Evolutionary conservation across 2,113 vertebrate species (phyloP).

Genomic region (Phoxinus phoxinus): DNA sequence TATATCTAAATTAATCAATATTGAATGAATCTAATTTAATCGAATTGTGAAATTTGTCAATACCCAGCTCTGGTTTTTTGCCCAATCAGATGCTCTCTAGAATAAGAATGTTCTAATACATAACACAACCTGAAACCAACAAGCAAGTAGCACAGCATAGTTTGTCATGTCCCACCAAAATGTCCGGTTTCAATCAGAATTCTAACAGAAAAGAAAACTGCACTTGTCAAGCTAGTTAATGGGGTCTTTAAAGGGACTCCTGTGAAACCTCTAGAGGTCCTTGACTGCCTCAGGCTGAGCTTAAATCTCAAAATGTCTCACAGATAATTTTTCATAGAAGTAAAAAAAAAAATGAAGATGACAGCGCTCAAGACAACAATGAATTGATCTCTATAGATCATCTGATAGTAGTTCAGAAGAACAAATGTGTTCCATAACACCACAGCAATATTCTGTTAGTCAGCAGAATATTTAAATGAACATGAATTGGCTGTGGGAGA

Average conservation of each 20-base stretch:
- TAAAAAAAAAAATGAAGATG: not conserved
- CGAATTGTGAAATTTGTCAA: too few relatives aligned
- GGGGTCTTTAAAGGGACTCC: not conserved
- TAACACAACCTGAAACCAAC: not conserved
- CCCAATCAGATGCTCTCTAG: not conserved
- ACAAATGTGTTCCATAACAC: constrained; percentile 18
- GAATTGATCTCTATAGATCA: not conserved
- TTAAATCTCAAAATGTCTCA: not conserved
- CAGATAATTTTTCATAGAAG: not conserved
- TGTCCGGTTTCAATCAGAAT: not conserved
- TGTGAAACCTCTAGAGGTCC: not conserved
- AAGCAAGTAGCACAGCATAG: not conserved
- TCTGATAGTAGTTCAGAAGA: constrained; percentile 26
- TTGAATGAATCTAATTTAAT: too few relatives aligned
- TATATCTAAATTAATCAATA: too few relatives aligned
- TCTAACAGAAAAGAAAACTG: not conserved
- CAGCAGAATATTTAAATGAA: constrained; percentile 38
- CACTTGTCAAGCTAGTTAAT: not conserved
- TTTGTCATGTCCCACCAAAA: not conserved
- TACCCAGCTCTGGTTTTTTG: not conserved
- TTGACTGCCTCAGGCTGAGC: not conserved
- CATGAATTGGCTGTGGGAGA: constrained; percentile 54
- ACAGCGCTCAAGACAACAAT: not conserved
- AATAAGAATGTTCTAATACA: not conserved
- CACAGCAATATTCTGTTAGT: constrained; percentile 40